Percentiles rank a stretch among this genome's conserved stretches.
These are phyloP conservation scores for Scolanthus callimorphus DNA, from an alignment of 92 coral and sea anemone genomes.

Conservation along the genomic window DNA sequence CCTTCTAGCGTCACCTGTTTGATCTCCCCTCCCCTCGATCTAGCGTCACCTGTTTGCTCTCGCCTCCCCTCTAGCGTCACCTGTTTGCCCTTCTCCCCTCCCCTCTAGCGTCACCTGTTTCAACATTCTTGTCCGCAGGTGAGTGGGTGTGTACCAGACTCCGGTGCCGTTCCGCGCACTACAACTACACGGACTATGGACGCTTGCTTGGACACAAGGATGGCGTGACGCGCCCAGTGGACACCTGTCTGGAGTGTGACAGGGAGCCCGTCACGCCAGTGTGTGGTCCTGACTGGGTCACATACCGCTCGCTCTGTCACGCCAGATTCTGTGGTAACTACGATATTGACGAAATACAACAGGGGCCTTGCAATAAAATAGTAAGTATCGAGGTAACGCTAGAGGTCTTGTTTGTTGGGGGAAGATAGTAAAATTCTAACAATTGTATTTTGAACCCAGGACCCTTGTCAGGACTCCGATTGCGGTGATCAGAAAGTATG, in stretches of 20 bases:
- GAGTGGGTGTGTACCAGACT: constrained; percentile 79
- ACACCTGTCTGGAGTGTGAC: constrained; percentile 93
- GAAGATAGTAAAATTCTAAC: too few relatives aligned
- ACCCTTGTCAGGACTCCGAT: constrained; percentile 53
- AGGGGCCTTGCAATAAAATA: constrained; percentile 58
- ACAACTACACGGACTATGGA: constrained; percentile 70
- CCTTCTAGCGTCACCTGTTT: too few relatives aligned
- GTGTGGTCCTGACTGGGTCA: constrained; percentile 94
- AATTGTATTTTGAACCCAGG: constrained; percentile 26
- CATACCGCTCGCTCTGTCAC: constrained; percentile 90
- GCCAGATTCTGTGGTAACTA: constrained; percentile 78
- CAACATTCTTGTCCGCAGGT: too few relatives aligned
- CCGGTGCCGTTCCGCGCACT: constrained; percentile 66
- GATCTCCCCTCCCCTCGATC: too few relatives aligned
- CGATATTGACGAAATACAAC: constrained; percentile 51
- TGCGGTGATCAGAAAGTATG: constrained; percentile 67
- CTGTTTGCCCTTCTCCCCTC: too few relatives aligned
- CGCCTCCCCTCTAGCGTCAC: too few relatives aligned
- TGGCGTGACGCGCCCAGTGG: constrained; percentile 48
- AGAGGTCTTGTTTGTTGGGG: too few relatives aligned
- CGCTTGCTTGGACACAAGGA: constrained; percentile 20
- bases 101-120: too few relatives aligned
- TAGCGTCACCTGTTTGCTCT: too few relatives aligned
- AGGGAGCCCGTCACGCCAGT: constrained; percentile 77
- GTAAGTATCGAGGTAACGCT: constrained; percentile 31